Percentiles rank a stretch among this genome's conserved stretches.
phyloP scores from a whole-genome alignment of 2,797 vertebrate species.

The Protosalanx chinensis region DNA sequence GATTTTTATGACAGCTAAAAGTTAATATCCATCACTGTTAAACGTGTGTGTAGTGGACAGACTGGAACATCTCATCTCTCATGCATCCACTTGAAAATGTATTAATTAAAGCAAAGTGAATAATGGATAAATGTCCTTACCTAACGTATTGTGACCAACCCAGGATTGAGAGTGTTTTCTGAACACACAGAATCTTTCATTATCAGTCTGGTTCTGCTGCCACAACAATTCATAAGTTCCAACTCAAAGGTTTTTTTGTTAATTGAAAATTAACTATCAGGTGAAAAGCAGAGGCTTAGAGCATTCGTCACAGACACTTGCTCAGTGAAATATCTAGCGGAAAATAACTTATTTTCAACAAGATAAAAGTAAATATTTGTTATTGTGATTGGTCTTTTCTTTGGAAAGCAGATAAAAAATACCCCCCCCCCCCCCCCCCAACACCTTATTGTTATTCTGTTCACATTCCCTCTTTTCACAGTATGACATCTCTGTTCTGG shows the following conservation, averaged over 20 bases:
- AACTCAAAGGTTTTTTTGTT: slow-evolving; percentile 27
- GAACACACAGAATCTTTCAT: slow-evolving; percentile 36
- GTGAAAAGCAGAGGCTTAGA: slow-evolving; percentile 10
- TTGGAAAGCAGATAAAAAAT: not conserved
- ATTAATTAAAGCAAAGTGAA: slow-evolving; percentile 45
- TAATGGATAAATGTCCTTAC: slow-evolving; percentile 27
- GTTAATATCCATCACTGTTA: not conserved
- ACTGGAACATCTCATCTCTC: not conserved
- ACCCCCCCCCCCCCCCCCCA: too few species aligned
- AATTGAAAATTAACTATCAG: slow-evolving; percentile 46
- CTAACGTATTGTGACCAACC: slow-evolving; percentile 53
- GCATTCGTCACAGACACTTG: slow-evolving; percentile 21
- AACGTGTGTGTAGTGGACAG: not conserved
- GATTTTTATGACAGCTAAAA: too few species aligned
- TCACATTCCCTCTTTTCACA: not conserved
- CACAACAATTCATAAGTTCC: slow-evolving; percentile 17
- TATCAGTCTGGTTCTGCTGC: slow-evolving; percentile 16
- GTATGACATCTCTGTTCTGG: not conserved
- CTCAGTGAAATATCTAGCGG: slow-evolving; percentile 8
- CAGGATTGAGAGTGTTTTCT: slow-evolving; percentile 37
- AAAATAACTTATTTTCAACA: slow-evolving; percentile 15
- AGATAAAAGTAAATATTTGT: slow-evolving; percentile 8
- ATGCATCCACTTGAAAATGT: slow-evolving; percentile 27
- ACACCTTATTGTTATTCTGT: not conserved
- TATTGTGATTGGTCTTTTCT: not conserved